Percentiles rank a stretch among this genome's conserved stretches.
Conservation (phyloP, 2,888 invertebrate species). For the Ophioninae sp. region DNA sequence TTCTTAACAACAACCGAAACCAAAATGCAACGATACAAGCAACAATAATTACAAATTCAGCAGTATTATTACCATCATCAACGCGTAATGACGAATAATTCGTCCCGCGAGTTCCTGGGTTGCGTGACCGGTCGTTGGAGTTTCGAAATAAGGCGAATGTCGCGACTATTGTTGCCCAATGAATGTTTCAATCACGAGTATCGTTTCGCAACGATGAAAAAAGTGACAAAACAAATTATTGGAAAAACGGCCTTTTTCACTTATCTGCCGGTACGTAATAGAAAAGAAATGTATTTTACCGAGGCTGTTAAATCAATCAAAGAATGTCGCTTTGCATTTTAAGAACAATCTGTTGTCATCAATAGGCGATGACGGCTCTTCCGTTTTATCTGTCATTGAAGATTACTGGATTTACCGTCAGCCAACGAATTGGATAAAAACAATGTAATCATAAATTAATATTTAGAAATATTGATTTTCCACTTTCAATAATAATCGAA, state of each 20-base stretch:
- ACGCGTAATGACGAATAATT: constrained; percentile 28
- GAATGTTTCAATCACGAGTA: constrained; percentile 4
- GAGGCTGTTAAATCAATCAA: not conserved
- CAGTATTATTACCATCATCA: constrained; percentile 11
- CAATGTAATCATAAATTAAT: too few species aligned
- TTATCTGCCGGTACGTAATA: not conserved
- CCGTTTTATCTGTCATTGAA: too few species aligned
- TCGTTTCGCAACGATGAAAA: not conserved
- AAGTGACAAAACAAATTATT: not conserved
- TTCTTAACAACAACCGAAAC: constrained; percentile 2
- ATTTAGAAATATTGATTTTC: too few species aligned
- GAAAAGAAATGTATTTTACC: not conserved
- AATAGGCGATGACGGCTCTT: too few species aligned
- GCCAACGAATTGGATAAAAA: too few species aligned
- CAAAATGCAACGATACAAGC: not conserved
- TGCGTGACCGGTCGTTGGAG: constrained; percentile 11
- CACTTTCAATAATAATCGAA: too few species aligned
- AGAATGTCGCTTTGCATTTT: too few species aligned
- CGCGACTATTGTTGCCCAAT: not conserved
- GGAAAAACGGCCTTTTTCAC: not conserved
- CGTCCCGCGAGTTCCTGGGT: constrained; percentile 1
- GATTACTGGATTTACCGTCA: too few species aligned
- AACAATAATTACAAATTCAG: constrained; percentile 6
- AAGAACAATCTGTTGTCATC: too few species aligned
- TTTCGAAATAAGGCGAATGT: constrained; percentile 1